A percentile compares a stretch with the other conserved stretches of the same genome.
Conservation (phyloP, 2,797 vertebrate species). For the Lagocephalus sceleratus region DNA sequence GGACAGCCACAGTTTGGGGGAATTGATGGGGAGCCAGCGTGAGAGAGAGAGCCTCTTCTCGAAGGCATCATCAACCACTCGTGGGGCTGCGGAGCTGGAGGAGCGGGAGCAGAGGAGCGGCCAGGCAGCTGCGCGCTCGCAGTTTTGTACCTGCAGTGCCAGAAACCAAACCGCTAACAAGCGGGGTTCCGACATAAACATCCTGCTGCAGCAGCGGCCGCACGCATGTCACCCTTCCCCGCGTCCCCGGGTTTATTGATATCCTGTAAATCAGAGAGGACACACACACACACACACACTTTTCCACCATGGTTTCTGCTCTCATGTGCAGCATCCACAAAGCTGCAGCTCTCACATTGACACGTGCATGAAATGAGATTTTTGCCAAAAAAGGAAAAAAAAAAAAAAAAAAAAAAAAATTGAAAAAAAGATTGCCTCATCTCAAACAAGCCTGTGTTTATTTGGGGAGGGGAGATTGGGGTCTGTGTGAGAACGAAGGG, state of each 20-base stretch:
- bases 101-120: constrained; percentile 1
- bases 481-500: background rate
- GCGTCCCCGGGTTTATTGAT: constrained; percentile 16
- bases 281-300: too few relatives aligned
- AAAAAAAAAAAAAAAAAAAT: too few relatives aligned
- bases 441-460: background rate
- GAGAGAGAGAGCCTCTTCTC: constrained; percentile 2
- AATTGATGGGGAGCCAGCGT: constrained; percentile 24
- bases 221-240: background rate
- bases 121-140: constrained; percentile 26
- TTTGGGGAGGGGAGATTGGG: background rate
- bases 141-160: constrained; percentile 18
- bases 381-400: background rate
- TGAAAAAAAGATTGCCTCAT: too few relatives aligned
- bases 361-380: background rate
- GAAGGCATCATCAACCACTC: constrained; percentile 17
- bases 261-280: constrained; percentile 9
- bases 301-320: too few relatives aligned
- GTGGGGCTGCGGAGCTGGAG: constrained; percentile 2
- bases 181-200: background rate
- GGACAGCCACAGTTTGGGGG: constrained; percentile 19
- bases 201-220: background rate
- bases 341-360: background rate
- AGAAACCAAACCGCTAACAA: constrained; percentile 14
- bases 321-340: background rate